A percentile compares a stretch with the other conserved stretches of the same genome.
These are phyloP conservation scores for Meganola albula DNA, from an alignment of 2,888 invertebrate species.

Conservation along the genomic window DNA sequence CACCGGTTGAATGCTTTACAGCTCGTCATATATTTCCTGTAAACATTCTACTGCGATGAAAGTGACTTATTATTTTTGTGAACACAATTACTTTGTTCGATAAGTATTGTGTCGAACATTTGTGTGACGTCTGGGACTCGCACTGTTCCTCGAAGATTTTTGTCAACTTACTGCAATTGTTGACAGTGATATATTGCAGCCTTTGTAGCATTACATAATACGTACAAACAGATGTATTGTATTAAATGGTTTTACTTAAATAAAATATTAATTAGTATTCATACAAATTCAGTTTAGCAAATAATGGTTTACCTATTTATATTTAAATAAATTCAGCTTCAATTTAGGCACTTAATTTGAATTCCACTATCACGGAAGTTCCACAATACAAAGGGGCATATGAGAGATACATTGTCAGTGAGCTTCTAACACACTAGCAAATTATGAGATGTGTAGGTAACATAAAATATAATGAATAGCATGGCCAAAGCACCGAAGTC, in stretches of 20 bases:
- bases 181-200: slow-evolving; percentile 61
- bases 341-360: too few species aligned
- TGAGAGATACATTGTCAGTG: slow-evolving; percentile 17
- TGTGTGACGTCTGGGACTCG: slow-evolving; percentile 35
- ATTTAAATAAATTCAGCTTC: slow-evolving; percentile 8
- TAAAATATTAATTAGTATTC: slow-evolving; percentile 22
- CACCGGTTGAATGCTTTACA: slow-evolving; percentile 49
- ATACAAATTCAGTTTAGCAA: slow-evolving; percentile 15
- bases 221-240: slow-evolving; percentile 30
- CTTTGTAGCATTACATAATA: slow-evolving; percentile 32
- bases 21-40: slow-evolving; percentile 52
- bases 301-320: slow-evolving; percentile 9
- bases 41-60: slow-evolving; percentile 38
- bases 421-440: slow-evolving; percentile 11
- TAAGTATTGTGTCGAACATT: slow-evolving; percentile 46
- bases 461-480: slow-evolving; percentile 46
- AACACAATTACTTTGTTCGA: slow-evolving; percentile 36
- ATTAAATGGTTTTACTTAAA: slow-evolving; percentile 20
- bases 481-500: slow-evolving; percentile 72
- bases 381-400: slow-evolving; percentile 6
- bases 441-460: slow-evolving; percentile 23
- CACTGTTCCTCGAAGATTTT: slow-evolving; percentile 38
- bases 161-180: slow-evolving; percentile 50
- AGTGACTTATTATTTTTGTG: slow-evolving; percentile 45
- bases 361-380: slow-evolving; percentile 7